Percentiles rank a stretch among this genome's conserved stretches.
Evolutionary conservation across 2,888 invertebrate genomes (phyloP).

Genomic region (Machimus rusticus): DNA sequence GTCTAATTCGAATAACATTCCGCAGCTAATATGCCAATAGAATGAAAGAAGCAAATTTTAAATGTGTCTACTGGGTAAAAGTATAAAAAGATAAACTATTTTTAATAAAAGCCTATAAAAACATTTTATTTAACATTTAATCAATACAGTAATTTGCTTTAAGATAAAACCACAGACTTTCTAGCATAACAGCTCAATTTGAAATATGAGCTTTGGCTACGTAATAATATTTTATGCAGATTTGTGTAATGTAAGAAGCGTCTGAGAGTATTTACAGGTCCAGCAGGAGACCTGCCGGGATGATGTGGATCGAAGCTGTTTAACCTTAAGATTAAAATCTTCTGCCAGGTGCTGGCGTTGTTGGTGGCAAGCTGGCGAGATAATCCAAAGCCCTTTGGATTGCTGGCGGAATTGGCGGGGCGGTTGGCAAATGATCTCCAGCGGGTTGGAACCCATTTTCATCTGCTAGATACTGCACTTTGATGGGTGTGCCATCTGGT

Average conservation of each 20-base stretch:
- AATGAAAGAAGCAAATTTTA: too few species aligned
- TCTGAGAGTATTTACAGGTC: conserved; percentile 10
- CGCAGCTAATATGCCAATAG: too few species aligned
- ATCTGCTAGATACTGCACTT: conserved; percentile 71
- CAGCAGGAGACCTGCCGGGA: neutral
- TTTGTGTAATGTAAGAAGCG: neutral
- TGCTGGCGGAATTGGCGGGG: conserved; percentile 74
- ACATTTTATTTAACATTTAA: conserved; percentile 31
- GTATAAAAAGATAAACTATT: too few species aligned
- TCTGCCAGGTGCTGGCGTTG: conserved; percentile 42
- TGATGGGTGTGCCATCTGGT: conserved; percentile 69
- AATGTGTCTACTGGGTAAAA: too few species aligned
- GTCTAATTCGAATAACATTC: too few species aligned
- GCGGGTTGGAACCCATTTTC: conserved; percentile 75
- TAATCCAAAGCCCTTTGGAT: conserved; percentile 73
- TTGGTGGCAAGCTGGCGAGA: conserved; percentile 70
- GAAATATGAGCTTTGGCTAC: neutral
- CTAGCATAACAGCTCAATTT: neutral
- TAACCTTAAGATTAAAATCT: conserved; percentile 1
- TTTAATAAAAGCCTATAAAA: conserved; percentile 12
- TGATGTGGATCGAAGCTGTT: neutral
- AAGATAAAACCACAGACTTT: conserved; percentile 36
- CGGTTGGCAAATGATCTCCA: conserved; percentile 62
- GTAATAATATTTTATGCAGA: neutral
- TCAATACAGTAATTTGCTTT: conserved; percentile 5